Evolutionary conservation across 1,140 invertebrate species (phyloP).

Genomic region (Phenacoccus solenopsis): DNA sequence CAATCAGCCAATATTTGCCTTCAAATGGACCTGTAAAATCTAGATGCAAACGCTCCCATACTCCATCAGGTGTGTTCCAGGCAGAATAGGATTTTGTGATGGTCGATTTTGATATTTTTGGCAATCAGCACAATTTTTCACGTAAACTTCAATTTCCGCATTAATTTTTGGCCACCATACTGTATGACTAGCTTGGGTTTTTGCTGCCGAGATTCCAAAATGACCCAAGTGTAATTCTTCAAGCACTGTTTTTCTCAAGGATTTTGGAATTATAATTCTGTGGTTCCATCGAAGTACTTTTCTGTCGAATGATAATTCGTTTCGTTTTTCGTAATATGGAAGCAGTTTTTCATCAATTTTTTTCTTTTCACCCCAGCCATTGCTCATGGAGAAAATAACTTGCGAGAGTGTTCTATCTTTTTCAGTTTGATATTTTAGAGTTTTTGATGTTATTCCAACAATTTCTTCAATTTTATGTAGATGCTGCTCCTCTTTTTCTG

Average conservation of each 20-base stretch:
- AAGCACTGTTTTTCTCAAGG: slow-evolving; percentile 25
- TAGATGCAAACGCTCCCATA: slow-evolving; percentile 29
- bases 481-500: not conserved
- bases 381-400: not conserved
- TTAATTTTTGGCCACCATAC: slow-evolving; percentile 33
- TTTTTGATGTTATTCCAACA: not conserved
- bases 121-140: slow-evolving; percentile 11
- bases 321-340: not conserved
- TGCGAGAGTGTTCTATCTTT: not conserved
- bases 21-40: slow-evolving; percentile 31
- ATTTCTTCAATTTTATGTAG: not conserved
- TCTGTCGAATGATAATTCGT: not conserved
- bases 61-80: slow-evolving; percentile 27
- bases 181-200: slow-evolving; percentile 30
- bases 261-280: slow-evolving; percentile 29
- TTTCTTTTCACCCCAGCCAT: not conserved
- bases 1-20: slow-evolving; percentile 33
- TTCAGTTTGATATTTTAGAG: not conserved
- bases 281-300: slow-evolving; percentile 13
- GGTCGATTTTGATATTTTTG: not conserved
- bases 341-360: not conserved
- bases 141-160: slow-evolving; percentile 26
- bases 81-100: slow-evolving; percentile 18
- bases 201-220: slow-evolving; percentile 32
- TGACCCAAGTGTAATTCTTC: slow-evolving; percentile 30